Percentiles rank a stretch among this genome's conserved stretches.
phyloP scores from a whole-genome alignment of 1,140 invertebrate species.

The Uloborus diversus region DNA sequence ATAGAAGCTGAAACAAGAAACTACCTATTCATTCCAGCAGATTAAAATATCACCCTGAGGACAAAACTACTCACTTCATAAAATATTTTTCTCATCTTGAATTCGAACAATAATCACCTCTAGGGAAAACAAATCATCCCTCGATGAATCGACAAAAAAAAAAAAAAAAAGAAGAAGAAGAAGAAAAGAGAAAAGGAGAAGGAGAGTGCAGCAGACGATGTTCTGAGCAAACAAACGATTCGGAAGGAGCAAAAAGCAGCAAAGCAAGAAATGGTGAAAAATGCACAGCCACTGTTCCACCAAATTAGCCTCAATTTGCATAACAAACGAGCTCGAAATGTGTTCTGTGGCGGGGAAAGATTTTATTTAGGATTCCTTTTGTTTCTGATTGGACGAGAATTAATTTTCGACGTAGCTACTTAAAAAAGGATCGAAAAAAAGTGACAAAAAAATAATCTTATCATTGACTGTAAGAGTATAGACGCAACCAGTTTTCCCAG shows the following conservation, averaged over 20 bases:
- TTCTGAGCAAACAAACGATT: no score
- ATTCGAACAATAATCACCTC: conserved; percentile 28
- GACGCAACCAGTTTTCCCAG: no score
- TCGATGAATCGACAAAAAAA: background rate
- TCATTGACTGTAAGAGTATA: no score
- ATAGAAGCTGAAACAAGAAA: no score
- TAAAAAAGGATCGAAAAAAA: no score
- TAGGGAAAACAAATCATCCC: background rate
- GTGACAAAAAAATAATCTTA: no score
- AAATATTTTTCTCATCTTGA: no score
- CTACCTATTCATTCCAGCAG: no score
- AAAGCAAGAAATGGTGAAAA: conserved; percentile 25
- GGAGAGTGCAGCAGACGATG: background rate
- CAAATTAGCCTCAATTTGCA: conserved; percentile 49
- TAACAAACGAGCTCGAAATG: conserved; percentile 47
- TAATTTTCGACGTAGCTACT: no score
- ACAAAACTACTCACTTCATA: no score
- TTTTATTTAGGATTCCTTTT: background rate
- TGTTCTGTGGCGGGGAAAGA: conserved; percentile 4
- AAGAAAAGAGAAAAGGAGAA: background rate
- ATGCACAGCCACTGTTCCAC: conserved; percentile 39
- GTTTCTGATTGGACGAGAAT: background rate
- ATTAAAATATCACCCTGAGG: no score
- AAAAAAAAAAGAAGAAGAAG: background rate
- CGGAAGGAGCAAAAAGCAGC: background rate